Conservation (phyloP, 2,888 invertebrate genomes). For the Lucinisca nassula region DNA sequence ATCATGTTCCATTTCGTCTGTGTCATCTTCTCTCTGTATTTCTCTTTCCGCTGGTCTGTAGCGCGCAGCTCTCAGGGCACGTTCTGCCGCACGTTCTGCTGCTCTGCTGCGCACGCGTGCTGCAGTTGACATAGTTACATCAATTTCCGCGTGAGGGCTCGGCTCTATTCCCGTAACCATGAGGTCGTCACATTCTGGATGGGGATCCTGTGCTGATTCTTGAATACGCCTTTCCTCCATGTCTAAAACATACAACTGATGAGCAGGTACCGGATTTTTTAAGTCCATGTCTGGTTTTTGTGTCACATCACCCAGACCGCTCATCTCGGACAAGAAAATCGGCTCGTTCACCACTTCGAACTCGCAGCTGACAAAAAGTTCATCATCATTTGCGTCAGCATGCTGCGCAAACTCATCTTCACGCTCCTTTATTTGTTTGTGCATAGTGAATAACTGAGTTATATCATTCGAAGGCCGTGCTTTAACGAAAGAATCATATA, state of each 20-base stretch:
- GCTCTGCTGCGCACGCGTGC: neutral
- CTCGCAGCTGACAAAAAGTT: conserved; percentile 77
- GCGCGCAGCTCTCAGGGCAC: conserved; percentile 38
- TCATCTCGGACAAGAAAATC: conserved; percentile 81
- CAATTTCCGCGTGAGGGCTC: neutral
- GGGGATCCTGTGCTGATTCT: conserved; percentile 56
- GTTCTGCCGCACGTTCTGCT: conserved; percentile 28
- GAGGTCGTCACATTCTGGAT: conserved; percentile 65
- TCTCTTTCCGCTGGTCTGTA: conserved; percentile 42
- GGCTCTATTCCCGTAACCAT: conserved; percentile 56
- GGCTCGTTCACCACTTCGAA: conserved; percentile 82
- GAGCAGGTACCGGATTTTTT: conserved; percentile 78
- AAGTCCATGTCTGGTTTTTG: conserved; percentile 73
- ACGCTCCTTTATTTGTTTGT: conserved; percentile 80
- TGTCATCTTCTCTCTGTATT: conserved; percentile 36
- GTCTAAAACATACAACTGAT: conserved; percentile 78
- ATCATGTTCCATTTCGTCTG: conserved; percentile 64
- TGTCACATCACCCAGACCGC: conserved; percentile 81
- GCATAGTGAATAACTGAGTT: conserved; percentile 79
- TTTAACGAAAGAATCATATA: conserved; percentile 78
- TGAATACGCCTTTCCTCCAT: conserved; percentile 54
- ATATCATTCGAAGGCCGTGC: conserved; percentile 80
- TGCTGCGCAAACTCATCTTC: conserved; percentile 78
- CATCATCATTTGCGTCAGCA: conserved; percentile 77
- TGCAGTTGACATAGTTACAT: neutral